phyloP scores from a whole-genome alignment of 2,113 vertebrate genomes.

The Pleuronectes platessa region DNA sequence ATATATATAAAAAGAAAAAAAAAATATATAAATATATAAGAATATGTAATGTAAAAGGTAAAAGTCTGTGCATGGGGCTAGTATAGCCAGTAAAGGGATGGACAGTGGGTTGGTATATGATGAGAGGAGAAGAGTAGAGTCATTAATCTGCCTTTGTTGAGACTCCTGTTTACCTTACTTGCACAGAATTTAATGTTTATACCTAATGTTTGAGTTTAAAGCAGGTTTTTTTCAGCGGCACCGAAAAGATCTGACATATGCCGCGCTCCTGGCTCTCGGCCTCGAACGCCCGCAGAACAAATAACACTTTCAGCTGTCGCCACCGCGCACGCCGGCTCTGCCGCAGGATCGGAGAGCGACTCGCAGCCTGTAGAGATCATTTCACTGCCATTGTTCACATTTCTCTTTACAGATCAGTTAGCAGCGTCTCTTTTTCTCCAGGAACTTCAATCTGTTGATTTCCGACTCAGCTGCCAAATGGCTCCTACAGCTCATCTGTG shows the following conservation, averaged over 20 bases:
- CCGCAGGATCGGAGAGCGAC: slow-evolving; percentile 40
- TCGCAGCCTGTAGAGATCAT: slow-evolving; percentile 39
- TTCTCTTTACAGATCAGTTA: slow-evolving; percentile 44
- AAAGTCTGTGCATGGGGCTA: no score
- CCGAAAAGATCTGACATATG: slow-evolving; percentile 1
- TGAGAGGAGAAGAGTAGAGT: not conserved
- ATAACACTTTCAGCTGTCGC: slow-evolving; percentile 19
- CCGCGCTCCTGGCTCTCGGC: slow-evolving; percentile 7
- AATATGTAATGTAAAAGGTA: no score
- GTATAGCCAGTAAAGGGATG: no score
- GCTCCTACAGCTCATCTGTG: slow-evolving; percentile 45
- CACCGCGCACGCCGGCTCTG: slow-evolving; percentile 26
- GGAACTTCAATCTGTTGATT: slow-evolving; percentile 56
- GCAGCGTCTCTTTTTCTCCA: slow-evolving; percentile 33
- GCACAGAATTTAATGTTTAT: not conserved
- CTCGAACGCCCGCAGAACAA: slow-evolving; percentile 36
- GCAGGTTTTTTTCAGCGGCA: not conserved
- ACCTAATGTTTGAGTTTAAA: not conserved
- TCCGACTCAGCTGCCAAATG: slow-evolving; percentile 51
- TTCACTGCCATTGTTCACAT: slow-evolving; percentile 42
- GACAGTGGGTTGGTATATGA: no score
- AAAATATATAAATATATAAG: no score
- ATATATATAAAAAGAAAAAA: no score
- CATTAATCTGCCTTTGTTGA: slow-evolving; percentile 26
- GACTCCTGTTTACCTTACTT: slow-evolving; percentile 25